These are phyloP conservation scores for Tipula confusa DNA, from an alignment of 2,888 invertebrate species.

Conservation along the genomic window DNA sequence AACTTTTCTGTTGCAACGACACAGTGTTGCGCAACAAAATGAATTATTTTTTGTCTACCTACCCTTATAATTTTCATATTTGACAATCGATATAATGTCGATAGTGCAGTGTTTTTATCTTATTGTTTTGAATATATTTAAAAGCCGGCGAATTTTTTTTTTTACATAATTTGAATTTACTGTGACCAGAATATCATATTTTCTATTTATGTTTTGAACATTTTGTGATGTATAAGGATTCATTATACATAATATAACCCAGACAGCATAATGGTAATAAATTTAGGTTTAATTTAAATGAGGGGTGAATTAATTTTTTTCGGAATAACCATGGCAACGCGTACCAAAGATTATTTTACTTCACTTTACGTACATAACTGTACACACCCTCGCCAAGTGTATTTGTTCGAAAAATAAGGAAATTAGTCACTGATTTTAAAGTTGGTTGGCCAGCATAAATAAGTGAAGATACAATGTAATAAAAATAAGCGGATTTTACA, in stretches of 20 bases:
- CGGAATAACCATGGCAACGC: no score
- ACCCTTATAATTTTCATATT: neutral
- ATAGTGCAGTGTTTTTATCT: neutral
- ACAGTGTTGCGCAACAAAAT: neutral
- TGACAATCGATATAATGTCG: neutral
- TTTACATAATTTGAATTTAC: neutral
- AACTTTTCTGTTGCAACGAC: neutral
- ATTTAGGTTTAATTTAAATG: no score
- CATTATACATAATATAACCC: neutral
- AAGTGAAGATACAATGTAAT: no score
- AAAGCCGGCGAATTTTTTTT: neutral
- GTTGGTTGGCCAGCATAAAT: no score
- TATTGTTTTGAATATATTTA: neutral
- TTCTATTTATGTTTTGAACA: neutral
- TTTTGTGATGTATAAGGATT: neutral
- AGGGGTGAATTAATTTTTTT: no score
- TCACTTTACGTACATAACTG: no score
- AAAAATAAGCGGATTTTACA: no score
- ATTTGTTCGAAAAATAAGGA: no score
- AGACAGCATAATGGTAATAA: no score
- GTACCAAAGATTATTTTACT: no score
- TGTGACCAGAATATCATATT: neutral
- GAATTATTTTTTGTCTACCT: neutral
- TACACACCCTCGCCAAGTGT: no score
- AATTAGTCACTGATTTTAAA: no score